Evolutionary conservation across 2,888 invertebrate genomes (phyloP).

Genomic region (Hyppa rectilinea): DNA sequence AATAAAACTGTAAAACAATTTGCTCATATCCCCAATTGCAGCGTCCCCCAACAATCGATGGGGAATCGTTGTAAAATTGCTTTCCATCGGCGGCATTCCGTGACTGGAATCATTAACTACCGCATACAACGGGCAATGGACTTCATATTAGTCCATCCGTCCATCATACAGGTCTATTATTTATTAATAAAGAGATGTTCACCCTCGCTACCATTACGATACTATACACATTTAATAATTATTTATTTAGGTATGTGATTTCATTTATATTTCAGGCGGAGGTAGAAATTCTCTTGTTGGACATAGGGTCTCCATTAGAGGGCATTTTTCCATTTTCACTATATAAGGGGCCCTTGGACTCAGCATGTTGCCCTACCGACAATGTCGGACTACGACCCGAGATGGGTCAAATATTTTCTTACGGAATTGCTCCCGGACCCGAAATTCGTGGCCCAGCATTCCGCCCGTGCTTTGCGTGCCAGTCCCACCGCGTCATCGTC

Average conservation of each 20-base stretch:
- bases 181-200: conserved; percentile 57
- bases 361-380: conserved; percentile 2
- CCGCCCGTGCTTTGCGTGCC: too few relatives aligned
- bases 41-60: conserved; percentile 62
- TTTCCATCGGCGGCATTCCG: conserved; percentile 69
- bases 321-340: conserved; percentile 55
- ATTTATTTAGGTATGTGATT: conserved; percentile 61
- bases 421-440: too few relatives aligned
- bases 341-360: conserved; percentile 34
- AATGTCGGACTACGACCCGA: too few relatives aligned
- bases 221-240: conserved; percentile 52
- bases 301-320: conserved; percentile 54
- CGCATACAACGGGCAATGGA: conserved; percentile 47
- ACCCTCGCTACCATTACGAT: conserved; percentile 39
- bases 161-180: conserved; percentile 53
- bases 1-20: conserved; percentile 65
- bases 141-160: conserved; percentile 35
- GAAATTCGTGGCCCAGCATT: too few relatives aligned
- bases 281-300: conserved; percentile 45
- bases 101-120: conserved; percentile 72
- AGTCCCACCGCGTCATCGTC: too few relatives aligned
- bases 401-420: too few relatives aligned
- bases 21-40: conserved; percentile 46
- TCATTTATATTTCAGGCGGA: conserved; percentile 59
- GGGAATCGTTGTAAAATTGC: conserved; percentile 63